Percentiles rank a stretch among this genome's conserved stretches.
These are phyloP conservation scores for Agrilus planipennis DNA, from an alignment of 1,140 invertebrate species.

Conservation along the genomic window DNA sequence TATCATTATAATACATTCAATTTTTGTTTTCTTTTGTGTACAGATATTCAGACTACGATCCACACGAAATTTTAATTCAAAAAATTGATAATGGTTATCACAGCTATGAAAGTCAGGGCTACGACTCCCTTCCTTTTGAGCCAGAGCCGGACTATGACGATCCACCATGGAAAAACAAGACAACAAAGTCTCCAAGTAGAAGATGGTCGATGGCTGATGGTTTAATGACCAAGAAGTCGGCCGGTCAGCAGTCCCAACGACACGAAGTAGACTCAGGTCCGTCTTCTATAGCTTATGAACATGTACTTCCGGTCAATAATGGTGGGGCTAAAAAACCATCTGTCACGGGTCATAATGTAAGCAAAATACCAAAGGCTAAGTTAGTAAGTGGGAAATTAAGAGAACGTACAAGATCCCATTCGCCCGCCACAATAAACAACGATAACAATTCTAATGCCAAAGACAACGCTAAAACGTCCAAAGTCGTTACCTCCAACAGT, in stretches of 20 bases:
- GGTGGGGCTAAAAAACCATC: too few species aligned
- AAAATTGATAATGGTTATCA: slow-evolving; percentile 22
- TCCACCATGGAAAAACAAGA: slow-evolving; percentile 7
- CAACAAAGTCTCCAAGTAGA: slow-evolving; percentile 3
- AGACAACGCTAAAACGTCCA: slow-evolving; percentile 17
- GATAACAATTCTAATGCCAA: slow-evolving; percentile 21
- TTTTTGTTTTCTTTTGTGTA: too few species aligned
- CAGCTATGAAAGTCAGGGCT: slow-evolving; percentile 21
- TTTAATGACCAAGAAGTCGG: slow-evolving; percentile 12
- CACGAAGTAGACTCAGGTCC: slow-evolving; percentile 12
- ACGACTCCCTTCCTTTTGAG: slow-evolving; percentile 27
- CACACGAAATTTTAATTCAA: neutral
- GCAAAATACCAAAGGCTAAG: slow-evolving; percentile 30
- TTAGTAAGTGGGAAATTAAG: slow-evolving; percentile 17
- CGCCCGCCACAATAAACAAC: too few species aligned
- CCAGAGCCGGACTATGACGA: slow-evolving; percentile 31
- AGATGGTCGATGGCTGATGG: slow-evolving; percentile 29
- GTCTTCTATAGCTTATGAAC: slow-evolving; percentile 6
- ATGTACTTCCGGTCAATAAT: slow-evolving; percentile 16
- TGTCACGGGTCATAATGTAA: too few species aligned
- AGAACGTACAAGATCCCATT: slow-evolving; percentile 29
- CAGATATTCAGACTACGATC: slow-evolving; percentile 5
- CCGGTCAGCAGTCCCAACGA: slow-evolving; percentile 2
- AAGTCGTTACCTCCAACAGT: slow-evolving; percentile 26
- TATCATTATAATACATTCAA: too few species aligned